A percentile compares a stretch with the other conserved stretches of the same genome.
phyloP scores from a whole-genome alignment of 2,888 invertebrate genomes.

The Dolichomitus sp. region DNA sequence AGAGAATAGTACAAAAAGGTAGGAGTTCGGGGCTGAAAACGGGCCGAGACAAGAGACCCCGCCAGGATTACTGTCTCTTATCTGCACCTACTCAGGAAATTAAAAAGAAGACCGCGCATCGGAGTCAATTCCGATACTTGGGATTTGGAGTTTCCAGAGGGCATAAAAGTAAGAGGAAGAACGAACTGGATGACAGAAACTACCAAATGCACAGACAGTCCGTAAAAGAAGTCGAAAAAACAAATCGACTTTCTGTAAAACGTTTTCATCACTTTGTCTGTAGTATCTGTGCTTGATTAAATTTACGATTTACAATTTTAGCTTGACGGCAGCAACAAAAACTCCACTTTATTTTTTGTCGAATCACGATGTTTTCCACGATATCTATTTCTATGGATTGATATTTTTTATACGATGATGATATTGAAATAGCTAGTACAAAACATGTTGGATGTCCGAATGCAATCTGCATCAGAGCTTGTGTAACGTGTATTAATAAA shows the following conservation, averaged over 20 bases:
- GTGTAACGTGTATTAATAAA: not conserved
- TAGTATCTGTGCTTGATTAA: not conserved
- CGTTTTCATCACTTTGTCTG: not conserved
- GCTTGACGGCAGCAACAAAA: not conserved
- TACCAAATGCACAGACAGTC: not conserved
- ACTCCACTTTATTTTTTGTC: not conserved
- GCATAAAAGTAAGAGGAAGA: not conserved
- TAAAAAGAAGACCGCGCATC: conserved; percentile 71
- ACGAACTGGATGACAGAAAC: conserved; percentile 4
- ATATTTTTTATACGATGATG: not conserved
- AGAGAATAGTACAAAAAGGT: conserved; percentile 56
- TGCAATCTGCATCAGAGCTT: not conserved
- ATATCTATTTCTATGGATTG: not conserved
- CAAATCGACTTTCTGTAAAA: not conserved
- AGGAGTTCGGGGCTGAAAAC: conserved; percentile 26
- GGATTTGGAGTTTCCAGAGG: conserved; percentile 34
- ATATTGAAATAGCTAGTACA: not conserved
- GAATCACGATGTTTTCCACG: not conserved
- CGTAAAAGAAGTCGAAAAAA: not conserved
- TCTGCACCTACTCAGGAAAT: conserved; percentile 77
- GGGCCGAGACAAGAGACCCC: conserved; percentile 48
- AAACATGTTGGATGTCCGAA: not conserved
- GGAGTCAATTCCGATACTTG: conserved; percentile 48
- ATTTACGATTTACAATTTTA: not conserved
- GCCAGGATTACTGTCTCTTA: conserved; percentile 69